A percentile compares a stretch with the other conserved stretches of the same genome.
These are phyloP conservation scores for Callionymus lyra DNA, from an alignment of 2,113 vertebrate species.

Conservation along the genomic window DNA sequence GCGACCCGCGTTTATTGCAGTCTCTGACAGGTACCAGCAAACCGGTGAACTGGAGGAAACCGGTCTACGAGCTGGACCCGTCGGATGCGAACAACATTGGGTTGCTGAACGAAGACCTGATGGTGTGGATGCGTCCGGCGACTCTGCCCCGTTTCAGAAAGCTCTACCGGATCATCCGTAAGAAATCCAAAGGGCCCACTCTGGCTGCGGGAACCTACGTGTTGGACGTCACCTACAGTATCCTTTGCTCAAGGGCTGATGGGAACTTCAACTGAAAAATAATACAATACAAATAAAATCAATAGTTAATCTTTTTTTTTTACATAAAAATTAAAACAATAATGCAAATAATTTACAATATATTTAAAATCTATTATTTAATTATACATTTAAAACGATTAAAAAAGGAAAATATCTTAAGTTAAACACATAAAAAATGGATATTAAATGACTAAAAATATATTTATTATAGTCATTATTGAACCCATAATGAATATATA, in stretches of 20 bases:
- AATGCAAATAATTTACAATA: too few species aligned
- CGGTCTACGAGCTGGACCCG: slow-evolving; percentile 79
- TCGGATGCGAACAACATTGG: slow-evolving; percentile 78
- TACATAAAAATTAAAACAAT: too few species aligned
- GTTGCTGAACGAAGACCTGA: slow-evolving; percentile 97
- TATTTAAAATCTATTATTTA: too few species aligned
- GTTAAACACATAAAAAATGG: too few species aligned
- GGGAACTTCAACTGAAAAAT: too few species aligned
- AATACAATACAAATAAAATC: too few species aligned
- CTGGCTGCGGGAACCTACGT: slow-evolving; percentile 80
- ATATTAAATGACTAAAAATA: too few species aligned
- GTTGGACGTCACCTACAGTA: slow-evolving; percentile 86
- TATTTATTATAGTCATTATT: too few species aligned
- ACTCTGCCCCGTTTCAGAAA: slow-evolving; percentile 94
- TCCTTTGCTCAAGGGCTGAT: slow-evolving; percentile 79
- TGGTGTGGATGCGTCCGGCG: slow-evolving; percentile 98
- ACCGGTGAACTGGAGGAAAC: slow-evolving; percentile 84
- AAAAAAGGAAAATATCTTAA: too few species aligned
- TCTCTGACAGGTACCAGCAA: slow-evolving; percentile 70
- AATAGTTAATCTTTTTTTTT: too few species aligned
- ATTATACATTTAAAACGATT: too few species aligned
- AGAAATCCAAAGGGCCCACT: slow-evolving; percentile 70
- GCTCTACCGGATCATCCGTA: slow-evolving; percentile 89
- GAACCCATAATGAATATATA: too few species aligned
- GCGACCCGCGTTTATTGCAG: background rate